Conservation (phyloP, 2,888 invertebrate species). For the Pristionchus mayeri region DNA sequence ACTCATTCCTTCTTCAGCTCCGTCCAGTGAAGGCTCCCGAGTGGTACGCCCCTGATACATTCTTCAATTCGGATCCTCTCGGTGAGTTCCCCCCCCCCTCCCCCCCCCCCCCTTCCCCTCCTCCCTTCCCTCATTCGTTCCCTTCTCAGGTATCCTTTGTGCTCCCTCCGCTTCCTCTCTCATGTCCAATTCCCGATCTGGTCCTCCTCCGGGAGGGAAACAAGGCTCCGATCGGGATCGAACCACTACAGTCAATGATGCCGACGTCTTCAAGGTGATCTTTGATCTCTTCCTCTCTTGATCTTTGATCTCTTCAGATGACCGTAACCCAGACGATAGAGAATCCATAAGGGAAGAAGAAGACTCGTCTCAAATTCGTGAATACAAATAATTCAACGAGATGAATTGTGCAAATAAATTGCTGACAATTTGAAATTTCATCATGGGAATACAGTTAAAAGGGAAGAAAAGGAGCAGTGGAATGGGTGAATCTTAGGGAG, state of each 20-base stretch:
- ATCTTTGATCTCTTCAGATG: conserved; percentile 14
- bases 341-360: neutral
- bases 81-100: neutral
- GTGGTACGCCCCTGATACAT: neutral
- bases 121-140: too few species aligned
- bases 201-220: neutral
- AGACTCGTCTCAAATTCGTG: neutral
- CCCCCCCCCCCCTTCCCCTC: too few species aligned
- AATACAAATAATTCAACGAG: neutral
- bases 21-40: neutral
- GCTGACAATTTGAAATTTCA: too few species aligned
- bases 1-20: neutral
- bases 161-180: neutral
- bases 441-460: too few species aligned
- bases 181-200: neutral
- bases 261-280: neutral
- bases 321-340: neutral
- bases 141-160: neutral
- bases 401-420: conserved; percentile 21
- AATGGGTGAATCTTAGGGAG: too few species aligned
- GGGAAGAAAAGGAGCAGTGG: too few species aligned
- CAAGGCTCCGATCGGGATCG: neutral
- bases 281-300: too few species aligned
- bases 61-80: conserved; percentile 4
- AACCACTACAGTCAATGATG: neutral